These are phyloP conservation scores for Trochalopteron elliotii DNA, from an alignment of 2,113 vertebrate genomes.

Conservation along the genomic window DNA sequence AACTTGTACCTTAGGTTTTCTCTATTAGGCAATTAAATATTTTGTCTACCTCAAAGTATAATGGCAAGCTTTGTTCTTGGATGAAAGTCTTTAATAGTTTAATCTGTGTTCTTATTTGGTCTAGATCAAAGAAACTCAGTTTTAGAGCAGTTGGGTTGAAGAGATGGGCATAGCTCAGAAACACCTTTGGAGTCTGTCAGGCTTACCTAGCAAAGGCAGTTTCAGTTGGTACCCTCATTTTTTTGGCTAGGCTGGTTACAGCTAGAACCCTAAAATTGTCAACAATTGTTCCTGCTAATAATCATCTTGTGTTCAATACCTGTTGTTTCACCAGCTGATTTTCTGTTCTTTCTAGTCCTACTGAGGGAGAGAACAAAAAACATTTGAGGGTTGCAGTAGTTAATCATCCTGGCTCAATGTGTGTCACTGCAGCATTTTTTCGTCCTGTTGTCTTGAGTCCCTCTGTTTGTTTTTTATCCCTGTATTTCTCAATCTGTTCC, in stretches of 20 bases:
- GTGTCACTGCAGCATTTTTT: not conserved
- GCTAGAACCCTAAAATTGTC: not conserved
- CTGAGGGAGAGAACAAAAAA: not conserved
- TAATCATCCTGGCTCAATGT: not conserved
- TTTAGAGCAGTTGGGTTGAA: not conserved
- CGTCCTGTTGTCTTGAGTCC: not conserved
- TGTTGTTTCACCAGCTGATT: not conserved
- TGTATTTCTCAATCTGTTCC: conserved; percentile 18
- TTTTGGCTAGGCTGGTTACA: not conserved
- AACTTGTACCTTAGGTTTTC: not conserved
- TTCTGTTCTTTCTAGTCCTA: not conserved
- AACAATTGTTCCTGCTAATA: not conserved
- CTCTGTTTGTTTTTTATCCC: not conserved
- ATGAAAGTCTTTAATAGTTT: not conserved
- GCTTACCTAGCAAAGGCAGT: not conserved
- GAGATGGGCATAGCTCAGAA: not conserved
- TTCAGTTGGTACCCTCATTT: not conserved
- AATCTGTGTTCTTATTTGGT: not conserved
- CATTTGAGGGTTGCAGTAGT: not conserved
- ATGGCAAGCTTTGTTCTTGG: not conserved
- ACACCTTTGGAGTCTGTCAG: not conserved
- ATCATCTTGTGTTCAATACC: not conserved
- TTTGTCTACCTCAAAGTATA: not conserved
- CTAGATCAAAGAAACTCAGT: not conserved
- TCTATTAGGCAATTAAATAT: not conserved